Percentiles rank a stretch among this genome's conserved stretches.
Conservation (phyloP, 1,140 invertebrate genomes). For the Teleopsis dalmanni region DNA sequence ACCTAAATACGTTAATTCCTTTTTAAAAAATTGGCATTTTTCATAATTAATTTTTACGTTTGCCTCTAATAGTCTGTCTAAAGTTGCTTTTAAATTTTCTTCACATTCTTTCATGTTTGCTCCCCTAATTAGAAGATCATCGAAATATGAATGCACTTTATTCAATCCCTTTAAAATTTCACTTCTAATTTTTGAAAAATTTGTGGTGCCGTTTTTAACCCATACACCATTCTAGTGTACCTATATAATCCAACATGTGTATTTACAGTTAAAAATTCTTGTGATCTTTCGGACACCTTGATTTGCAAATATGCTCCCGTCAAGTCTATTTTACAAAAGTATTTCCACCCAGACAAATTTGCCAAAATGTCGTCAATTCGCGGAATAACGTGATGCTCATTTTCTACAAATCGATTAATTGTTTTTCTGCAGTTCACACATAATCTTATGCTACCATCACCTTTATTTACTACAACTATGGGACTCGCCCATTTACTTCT, state of each 20-base stretch:
- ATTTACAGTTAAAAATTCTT: neutral
- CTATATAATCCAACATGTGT: neutral
- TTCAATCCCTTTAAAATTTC: constrained; percentile 10
- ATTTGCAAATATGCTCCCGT: neutral
- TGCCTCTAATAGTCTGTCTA: neutral
- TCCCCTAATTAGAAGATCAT: constrained; percentile 11
- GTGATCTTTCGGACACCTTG: neutral
- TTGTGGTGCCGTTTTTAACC: too few relatives aligned
- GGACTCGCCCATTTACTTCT: too few relatives aligned
- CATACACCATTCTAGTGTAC: too few relatives aligned
- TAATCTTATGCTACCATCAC: neutral
- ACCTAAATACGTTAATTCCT: constrained; percentile 7
- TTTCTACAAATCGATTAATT: too few relatives aligned
- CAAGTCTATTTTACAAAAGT: neutral
- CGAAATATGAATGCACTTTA: neutral
- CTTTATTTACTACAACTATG: constrained; percentile 2
- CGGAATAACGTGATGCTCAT: too few relatives aligned
- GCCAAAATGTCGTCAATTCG: too few relatives aligned
- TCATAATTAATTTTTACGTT: constrained; percentile 25
- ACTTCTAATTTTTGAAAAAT: too few relatives aligned
- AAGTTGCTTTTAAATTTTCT: constrained; percentile 1
- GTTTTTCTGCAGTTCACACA: too few relatives aligned
- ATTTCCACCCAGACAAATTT: neutral
- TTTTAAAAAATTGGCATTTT: constrained; percentile 22
- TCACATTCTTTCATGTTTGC: neutral